These are phyloP conservation scores for Hippocampus zosterae DNA, from an alignment of 2,113 vertebrate genomes.

Conservation along the genomic window DNA sequence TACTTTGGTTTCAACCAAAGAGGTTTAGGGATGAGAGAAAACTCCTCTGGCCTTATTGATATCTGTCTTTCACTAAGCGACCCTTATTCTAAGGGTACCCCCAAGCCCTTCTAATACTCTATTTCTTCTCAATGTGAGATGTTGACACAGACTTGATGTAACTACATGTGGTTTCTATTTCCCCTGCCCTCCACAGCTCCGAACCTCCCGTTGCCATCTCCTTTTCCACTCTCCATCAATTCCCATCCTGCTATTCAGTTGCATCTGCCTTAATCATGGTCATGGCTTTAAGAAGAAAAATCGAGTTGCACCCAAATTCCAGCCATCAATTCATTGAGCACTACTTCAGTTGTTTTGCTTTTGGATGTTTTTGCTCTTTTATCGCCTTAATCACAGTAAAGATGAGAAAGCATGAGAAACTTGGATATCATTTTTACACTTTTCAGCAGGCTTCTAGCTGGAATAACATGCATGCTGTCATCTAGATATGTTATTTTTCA, in stretches of 20 bases:
- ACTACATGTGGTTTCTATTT: conserved; percentile 62
- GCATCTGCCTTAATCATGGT: conserved; percentile 5
- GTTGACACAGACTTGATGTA: conserved; percentile 40
- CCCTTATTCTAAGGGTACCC: background rate
- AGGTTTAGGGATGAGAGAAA: conserved; percentile 22
- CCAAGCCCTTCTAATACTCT: conserved; percentile 24
- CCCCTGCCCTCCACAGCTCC: conserved; percentile 20
- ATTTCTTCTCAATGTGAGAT: conserved; percentile 29
- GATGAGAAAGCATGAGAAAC: background rate
- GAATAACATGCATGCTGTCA: background rate
- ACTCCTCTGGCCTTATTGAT: conserved; percentile 25
- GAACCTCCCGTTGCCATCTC: conserved; percentile 26
- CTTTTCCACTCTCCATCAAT: conserved; percentile 37
- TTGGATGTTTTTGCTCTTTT: background rate
- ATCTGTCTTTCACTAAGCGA: conserved; percentile 19
- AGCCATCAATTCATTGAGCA: background rate
- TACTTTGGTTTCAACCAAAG: conserved; percentile 28
- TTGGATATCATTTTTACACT: background rate
- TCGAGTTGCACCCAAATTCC: background rate
- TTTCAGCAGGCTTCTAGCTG: background rate
- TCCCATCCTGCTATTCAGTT: conserved; percentile 12
- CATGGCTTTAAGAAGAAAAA: background rate
- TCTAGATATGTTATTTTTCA: background rate
- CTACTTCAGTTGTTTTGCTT: background rate
- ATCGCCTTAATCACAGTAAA: background rate